Evolutionary conservation across 2,797 vertebrate genomes (phyloP).

Genomic region (Amblyopsis hoosieri): DNA sequence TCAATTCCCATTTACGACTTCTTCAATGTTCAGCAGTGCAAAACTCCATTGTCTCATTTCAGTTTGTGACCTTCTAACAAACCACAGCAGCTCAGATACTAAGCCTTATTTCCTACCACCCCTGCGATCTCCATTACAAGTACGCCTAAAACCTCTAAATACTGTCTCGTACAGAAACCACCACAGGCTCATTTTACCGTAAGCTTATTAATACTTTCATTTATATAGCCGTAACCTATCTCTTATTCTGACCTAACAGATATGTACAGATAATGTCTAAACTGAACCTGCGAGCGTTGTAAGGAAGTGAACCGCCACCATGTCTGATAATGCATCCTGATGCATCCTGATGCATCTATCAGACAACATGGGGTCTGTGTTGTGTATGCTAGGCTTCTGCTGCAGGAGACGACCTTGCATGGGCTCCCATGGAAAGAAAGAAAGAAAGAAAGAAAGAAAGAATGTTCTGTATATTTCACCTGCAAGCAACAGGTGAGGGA

Average conservation of each 20-base stretch:
- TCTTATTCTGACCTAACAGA: no score
- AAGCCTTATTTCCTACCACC: background rate
- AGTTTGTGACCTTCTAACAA: background rate
- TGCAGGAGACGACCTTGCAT: constrained; percentile 45
- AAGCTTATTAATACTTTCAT: no score
- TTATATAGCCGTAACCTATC: no score
- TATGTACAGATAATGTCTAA: no score
- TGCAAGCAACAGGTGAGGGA: constrained; percentile 29
- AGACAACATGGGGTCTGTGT: constrained; percentile 26
- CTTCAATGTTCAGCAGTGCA: background rate
- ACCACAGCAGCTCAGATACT: constrained; percentile 1
- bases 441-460: background rate
- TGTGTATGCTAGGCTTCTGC: constrained; percentile 24
- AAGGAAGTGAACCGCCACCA: constrained; percentile 17
- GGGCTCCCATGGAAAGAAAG: constrained; percentile 15
- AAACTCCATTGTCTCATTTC: background rate
- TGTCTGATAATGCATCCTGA: background rate
- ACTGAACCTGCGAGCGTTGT: no score
- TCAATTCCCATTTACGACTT: background rate
- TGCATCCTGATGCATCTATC: constrained; percentile 16
- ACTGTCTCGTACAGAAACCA: no score
- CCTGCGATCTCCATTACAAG: background rate
- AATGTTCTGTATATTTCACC: no score
- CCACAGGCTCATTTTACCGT: no score
- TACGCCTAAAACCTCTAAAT: background rate